Percentiles rank a stretch among this genome's conserved stretches.
These are phyloP conservation scores for Coreius guichenoti DNA, from an alignment of 2,797 vertebrate genomes.

Conservation along the genomic window DNA sequence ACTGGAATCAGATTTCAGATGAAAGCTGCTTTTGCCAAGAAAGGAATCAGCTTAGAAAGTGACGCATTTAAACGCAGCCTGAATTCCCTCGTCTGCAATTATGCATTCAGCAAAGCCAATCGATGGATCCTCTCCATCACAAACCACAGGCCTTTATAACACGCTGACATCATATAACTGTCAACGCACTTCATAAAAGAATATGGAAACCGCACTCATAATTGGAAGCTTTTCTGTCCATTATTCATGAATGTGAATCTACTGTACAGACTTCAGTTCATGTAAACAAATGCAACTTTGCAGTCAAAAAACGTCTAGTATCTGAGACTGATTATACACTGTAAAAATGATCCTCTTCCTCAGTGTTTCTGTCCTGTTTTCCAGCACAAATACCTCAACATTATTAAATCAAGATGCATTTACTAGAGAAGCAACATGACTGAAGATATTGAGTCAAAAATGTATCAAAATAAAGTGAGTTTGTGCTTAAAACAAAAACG, in stretches of 20 bases:
- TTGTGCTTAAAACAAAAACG: too few species aligned
- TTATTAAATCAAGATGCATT: too few species aligned
- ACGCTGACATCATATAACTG: neutral
- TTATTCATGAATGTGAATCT: neutral
- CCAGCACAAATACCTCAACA: too few species aligned
- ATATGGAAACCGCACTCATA: neutral
- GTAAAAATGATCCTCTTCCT: neutral
- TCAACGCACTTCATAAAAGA: neutral
- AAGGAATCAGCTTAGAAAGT: slow-evolving; percentile 32
- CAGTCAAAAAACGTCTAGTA: neutral
- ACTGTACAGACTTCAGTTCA: neutral
- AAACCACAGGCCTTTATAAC: neutral
- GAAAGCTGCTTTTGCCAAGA: slow-evolving; percentile 19
- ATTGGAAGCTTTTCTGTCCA: neutral
- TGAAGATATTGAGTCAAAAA: too few species aligned
- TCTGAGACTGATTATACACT: neutral
- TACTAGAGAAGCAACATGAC: too few species aligned
- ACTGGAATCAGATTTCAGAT: slow-evolving; percentile 43
- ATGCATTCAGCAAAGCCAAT: neutral
- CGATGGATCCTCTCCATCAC: neutral
- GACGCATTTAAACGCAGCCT: neutral
- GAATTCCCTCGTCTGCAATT: neutral
- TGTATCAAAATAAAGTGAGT: too few species aligned
- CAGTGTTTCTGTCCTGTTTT: too few species aligned
- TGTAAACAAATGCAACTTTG: neutral